Conservation (phyloP, 2,888 invertebrate genomes). For the Ametastegia equiseti region DNA sequence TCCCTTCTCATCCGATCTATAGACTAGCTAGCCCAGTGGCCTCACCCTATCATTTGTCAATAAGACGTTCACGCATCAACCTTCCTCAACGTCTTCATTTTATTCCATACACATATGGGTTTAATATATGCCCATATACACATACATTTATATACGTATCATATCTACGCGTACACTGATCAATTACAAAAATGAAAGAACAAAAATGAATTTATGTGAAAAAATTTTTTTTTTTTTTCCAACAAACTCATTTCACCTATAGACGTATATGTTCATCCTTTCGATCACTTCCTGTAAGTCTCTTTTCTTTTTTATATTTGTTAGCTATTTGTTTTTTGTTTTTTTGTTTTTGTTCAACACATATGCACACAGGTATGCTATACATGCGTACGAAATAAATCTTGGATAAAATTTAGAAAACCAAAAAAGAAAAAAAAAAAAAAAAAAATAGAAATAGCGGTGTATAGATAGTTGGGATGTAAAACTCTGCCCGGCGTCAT, state of each 20-base stretch:
- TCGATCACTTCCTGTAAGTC: too few relatives aligned
- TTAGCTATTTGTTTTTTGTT: too few relatives aligned
- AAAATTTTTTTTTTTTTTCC: too few relatives aligned
- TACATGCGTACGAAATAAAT: neutral
- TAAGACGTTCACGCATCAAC: slow-evolving; percentile 31
- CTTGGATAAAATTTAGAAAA: too few relatives aligned
- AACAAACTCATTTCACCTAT: too few relatives aligned
- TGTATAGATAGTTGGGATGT: neutral
- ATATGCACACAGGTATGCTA: too few relatives aligned
- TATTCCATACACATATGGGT: neutral
- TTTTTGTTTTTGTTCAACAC: too few relatives aligned
- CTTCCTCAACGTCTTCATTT: slow-evolving; percentile 38
- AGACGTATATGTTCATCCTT: too few relatives aligned
- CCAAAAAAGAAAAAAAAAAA: too few relatives aligned
- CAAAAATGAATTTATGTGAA: neutral
- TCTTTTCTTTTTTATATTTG: too few relatives aligned
- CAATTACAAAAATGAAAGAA: neutral
- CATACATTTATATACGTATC: neutral
- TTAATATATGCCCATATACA: neutral
- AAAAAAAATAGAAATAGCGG: neutral
- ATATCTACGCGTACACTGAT: too few relatives aligned
- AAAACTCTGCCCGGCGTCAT: neutral
- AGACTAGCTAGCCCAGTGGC: neutral
- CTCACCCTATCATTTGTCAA: slow-evolving; percentile 58
- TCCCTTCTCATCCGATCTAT: neutral